Conservation (phyloP, 2,888 invertebrate species). For the Philhelius pedissequus region DNA sequence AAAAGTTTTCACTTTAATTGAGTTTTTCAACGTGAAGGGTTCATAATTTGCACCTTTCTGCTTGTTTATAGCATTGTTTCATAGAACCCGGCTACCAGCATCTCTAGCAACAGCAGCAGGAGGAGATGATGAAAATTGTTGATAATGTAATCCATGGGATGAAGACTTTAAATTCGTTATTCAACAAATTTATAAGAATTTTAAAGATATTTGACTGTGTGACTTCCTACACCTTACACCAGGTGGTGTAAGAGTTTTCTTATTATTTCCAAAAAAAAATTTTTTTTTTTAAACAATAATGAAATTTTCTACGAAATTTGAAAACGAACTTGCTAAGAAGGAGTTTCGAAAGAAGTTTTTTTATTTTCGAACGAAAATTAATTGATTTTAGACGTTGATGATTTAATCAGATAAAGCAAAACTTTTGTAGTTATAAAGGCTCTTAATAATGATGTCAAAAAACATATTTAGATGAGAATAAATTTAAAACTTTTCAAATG, state of each 20-base stretch:
- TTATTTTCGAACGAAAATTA: background rate
- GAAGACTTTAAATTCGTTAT: conserved; percentile 50
- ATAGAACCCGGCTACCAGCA: background rate
- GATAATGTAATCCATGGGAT: conserved; percentile 51
- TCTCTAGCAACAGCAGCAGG: background rate
- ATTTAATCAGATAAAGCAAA: conserved; percentile 10
- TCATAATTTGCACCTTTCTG: conserved; percentile 64
- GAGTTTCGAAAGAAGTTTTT: background rate
- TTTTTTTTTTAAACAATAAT: conserved; percentile 23
- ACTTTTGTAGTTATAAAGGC: background rate
- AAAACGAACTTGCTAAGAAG: conserved; percentile 10
- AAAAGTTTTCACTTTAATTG: conserved; percentile 77
- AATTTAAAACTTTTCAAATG: background rate
- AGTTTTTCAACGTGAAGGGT: conserved; percentile 74
- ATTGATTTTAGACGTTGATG: background rate
- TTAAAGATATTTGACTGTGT: conserved; percentile 29
- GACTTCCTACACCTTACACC: background rate
- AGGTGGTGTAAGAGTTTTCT: background rate
- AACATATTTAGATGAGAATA: background rate
- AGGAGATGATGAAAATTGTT: conserved; percentile 30
- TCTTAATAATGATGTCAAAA: background rate
- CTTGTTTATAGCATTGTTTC: conserved; percentile 38
- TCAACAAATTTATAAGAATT: conserved; percentile 36
- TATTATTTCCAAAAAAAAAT: background rate
- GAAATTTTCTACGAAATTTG: conserved; percentile 5